Evolutionary conservation across 2,888 invertebrate species (phyloP), one percentile per base, ranked within the genome.

Genomic region (Lacanobia wlatinum): DNA sequence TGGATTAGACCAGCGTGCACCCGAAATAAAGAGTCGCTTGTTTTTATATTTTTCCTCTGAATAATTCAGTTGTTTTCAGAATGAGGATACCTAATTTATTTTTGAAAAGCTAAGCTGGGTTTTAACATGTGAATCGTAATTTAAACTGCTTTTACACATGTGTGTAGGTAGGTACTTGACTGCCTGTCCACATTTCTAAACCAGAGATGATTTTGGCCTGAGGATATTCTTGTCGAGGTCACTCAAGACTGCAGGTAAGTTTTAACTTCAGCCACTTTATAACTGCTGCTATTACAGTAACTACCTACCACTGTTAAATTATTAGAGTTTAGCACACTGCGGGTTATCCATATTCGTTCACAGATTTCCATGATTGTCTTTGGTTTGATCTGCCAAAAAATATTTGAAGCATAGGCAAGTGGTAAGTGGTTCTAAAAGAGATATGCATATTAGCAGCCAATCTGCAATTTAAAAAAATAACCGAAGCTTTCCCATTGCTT

Each of bases 371-470:
- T 68, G 46, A 46, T 66, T 67, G n/a, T 21, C 21, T 43, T 48
- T 55, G 46, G 46, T 64, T 56, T 43, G 12, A 28, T 67, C 14
- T 50, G 60, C 59, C 63, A 66, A 77, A 68, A 70, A 71, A 63
- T 50, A 64, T 66, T 66, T 56, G 48, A 68, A 53, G 16, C 52
- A 56, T 73, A 53, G 23, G 18, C 78, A 76, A 81, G 83, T 78
- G 70, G 78, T 80, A 82, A 87, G 77, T 84, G 76, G 73, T 87
- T 86, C 76, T 89, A 87, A 88, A 82, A 86, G 87, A 89, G 88
- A 87, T 89, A 93, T 94, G 93, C 90, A 94, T 94, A 94, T 94
- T 95, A 88, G 90, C 91, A 92, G 95, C 93, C 91, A 95, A 95
- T 95, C 90, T 95, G 94, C 94, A 95, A 94, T 93, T 93, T 92